A percentile compares a stretch with the other conserved stretches of the same genome.
Evolutionary conservation across 2,797 vertebrate species (phyloP).

Genomic region (Onychomys torridus): DNA sequence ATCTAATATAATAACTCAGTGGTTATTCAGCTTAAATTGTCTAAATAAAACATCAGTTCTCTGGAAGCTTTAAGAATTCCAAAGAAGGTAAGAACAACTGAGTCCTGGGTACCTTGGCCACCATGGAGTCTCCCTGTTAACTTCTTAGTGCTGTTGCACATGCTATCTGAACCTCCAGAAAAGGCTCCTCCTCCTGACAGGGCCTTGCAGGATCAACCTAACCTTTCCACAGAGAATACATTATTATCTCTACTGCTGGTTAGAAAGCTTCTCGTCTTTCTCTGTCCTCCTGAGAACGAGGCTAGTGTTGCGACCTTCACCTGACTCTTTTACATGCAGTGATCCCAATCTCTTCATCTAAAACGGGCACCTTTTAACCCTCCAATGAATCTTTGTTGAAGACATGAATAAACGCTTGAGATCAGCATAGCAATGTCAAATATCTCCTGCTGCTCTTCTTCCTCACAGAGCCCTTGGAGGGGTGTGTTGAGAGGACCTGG

Average conservation of each 20-base stretch:
- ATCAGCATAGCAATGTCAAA: neutral
- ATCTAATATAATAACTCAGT: neutral
- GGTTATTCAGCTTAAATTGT: neutral
- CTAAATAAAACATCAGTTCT: neutral
- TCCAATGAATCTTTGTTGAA: neutral
- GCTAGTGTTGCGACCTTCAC: neutral
- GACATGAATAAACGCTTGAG: neutral
- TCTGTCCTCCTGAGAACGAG: neutral
- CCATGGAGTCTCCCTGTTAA: neutral
- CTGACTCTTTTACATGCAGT: neutral
- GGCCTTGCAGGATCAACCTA: neutral
- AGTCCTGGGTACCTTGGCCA: neutral
- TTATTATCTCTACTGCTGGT: neutral
- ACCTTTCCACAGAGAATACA: slow-evolving; percentile 21
- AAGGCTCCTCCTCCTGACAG: neutral
- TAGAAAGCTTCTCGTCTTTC: slow-evolving; percentile 11
- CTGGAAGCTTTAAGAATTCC: neutral
- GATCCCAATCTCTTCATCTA: neutral
- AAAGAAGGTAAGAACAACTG: slow-evolving; percentile 26
- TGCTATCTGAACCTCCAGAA: neutral
- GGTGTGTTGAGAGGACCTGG: neutral
- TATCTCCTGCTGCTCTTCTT: neutral
- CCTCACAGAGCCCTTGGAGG: neutral
- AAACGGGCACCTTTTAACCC: neutral
- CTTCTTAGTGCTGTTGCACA: neutral